Evolutionary conservation across 1,140 invertebrate species (phyloP).

Genomic region (Pachyrhynchus sulphureomaculatus): DNA sequence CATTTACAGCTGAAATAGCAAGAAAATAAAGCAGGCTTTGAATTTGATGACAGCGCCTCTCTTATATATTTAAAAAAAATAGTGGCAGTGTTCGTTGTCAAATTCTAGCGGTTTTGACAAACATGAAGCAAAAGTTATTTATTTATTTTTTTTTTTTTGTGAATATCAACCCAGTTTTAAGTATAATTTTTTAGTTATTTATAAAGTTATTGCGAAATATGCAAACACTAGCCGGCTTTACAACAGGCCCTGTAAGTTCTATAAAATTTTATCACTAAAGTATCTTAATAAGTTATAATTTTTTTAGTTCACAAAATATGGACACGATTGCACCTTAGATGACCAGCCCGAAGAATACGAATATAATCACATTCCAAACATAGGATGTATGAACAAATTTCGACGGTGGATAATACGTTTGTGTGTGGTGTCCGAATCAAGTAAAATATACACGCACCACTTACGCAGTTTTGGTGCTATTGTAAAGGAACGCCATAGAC

Average conservation of each 20-base stretch:
- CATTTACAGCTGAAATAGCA: too few relatives aligned
- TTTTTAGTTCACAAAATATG: constrained; percentile 39
- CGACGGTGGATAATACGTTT: constrained; percentile 24
- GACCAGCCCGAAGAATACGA: constrained; percentile 34
- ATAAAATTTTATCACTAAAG: neutral
- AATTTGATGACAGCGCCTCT: too few relatives aligned
- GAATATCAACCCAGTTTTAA: too few relatives aligned
- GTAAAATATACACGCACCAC: constrained; percentile 41
- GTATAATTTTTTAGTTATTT: too few relatives aligned
- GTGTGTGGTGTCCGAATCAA: constrained; percentile 39
- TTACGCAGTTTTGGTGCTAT: constrained; percentile 44
- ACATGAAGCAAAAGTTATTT: too few relatives aligned
- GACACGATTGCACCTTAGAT: constrained; percentile 40
- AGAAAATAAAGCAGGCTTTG: too few relatives aligned
- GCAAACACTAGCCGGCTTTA: too few relatives aligned
- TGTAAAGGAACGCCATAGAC: constrained; percentile 38
- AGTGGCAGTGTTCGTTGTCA: too few relatives aligned
- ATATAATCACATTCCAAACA: constrained; percentile 25
- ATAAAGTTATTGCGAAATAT: too few relatives aligned
- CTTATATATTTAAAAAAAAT: too few relatives aligned
- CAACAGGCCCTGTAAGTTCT: constrained; percentile 6
- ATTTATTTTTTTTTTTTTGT: too few relatives aligned
- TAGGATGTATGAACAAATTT: constrained; percentile 22
- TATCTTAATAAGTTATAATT: neutral
- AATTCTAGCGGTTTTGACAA: too few relatives aligned